Evolutionary conservation across 1,140 invertebrate species (phyloP).

Genomic region (Episyrphus balteatus): DNA sequence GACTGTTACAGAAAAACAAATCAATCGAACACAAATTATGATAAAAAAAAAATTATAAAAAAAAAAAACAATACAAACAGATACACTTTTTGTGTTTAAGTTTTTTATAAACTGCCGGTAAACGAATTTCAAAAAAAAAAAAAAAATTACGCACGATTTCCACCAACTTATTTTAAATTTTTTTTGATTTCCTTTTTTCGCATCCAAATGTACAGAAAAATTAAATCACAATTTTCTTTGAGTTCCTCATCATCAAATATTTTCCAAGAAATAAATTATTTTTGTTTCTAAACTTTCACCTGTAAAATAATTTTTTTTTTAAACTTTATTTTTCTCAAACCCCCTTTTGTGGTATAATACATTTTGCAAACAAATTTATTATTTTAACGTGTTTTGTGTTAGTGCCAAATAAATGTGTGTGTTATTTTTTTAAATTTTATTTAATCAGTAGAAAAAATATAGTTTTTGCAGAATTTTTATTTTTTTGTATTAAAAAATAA

Average conservation of each 20-base stretch:
- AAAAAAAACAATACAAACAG: constrained; percentile 5
- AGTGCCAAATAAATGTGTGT: no score
- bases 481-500: no score
- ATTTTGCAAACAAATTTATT: no score
- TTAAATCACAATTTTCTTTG: no score
- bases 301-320: neutral
- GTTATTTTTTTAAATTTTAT: no score
- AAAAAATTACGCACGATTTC: neutral
- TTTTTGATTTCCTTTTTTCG: constrained; percentile 1
- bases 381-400: no score
- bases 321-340: neutral
- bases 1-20: constrained; percentile 6
- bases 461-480: no score
- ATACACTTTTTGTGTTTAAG: neutral
- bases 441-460: no score
- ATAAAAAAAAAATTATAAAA: constrained; percentile 12
- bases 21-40: constrained; percentile 8
- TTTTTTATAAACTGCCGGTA: neutral
- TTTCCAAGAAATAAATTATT: no score
- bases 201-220: constrained; percentile 1
- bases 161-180: neutral
- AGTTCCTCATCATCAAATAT: no score
- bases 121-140: neutral
- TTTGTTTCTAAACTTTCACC: no score
- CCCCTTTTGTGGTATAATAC: neutral